Evolutionary conservation across 2,113 vertebrate species (phyloP).

Genomic region (human (Homo sapiens)): DNA sequence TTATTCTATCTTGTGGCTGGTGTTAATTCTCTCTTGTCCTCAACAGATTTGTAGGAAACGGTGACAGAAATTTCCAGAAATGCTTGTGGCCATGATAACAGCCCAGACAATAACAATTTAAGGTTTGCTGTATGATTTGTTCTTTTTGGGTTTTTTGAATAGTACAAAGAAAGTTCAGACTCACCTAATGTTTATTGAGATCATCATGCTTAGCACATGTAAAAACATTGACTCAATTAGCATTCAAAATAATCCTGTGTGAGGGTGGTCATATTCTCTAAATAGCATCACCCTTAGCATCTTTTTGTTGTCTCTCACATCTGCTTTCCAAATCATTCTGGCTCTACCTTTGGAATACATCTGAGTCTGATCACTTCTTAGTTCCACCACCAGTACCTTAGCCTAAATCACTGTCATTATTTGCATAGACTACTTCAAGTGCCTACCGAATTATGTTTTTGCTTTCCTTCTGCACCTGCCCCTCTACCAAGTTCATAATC

Average conservation of each 20-base stretch:
- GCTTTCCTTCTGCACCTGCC: background rate
- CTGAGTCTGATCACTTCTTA: background rate
- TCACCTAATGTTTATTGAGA: background rate
- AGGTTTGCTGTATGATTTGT: background rate
- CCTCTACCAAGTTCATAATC: background rate
- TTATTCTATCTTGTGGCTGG: too few relatives aligned
- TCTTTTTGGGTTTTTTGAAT: background rate
- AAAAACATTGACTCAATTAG: background rate
- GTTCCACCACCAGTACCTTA: background rate
- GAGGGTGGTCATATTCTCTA: background rate
- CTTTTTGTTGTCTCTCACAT: background rate
- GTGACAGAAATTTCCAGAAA: conserved; percentile 6
- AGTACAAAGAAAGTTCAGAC: background rate
- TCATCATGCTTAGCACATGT: background rate
- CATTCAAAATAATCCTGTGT: background rate
- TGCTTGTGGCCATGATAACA: background rate
- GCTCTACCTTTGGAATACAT: background rate
- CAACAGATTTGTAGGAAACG: background rate
- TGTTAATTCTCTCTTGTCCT: background rate
- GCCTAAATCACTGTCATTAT: too few relatives aligned
- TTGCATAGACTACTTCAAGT: background rate
- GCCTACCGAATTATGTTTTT: background rate
- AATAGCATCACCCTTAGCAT: background rate
- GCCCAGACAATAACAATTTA: background rate
- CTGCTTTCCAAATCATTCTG: background rate